Conservation (phyloP, 2,113 vertebrate genomes). For the Entosphenus tridentatus region DNA sequence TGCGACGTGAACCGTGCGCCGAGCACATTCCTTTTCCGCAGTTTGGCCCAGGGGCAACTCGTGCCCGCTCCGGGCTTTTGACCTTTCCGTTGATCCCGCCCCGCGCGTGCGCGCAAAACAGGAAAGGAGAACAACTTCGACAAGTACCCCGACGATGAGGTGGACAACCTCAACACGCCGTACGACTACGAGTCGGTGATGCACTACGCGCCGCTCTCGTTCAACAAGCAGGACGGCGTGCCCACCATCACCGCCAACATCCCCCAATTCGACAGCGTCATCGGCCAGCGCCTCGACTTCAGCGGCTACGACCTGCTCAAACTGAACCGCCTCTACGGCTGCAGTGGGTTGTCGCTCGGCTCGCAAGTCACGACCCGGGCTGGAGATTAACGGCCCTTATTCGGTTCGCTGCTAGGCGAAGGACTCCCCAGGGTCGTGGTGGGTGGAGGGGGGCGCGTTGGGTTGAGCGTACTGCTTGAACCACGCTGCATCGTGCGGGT, state of each 20-base stretch:
- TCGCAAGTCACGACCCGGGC: too few relatives aligned
- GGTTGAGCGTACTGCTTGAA: too few relatives aligned
- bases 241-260: constrained; percentile 71
- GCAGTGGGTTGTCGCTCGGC: constrained; percentile 32
- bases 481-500: too few relatives aligned
- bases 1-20: too few relatives aligned
- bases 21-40: too few relatives aligned
- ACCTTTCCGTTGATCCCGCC: too few relatives aligned
- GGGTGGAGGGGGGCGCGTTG: too few relatives aligned
- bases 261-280: constrained; percentile 41
- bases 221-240: constrained; percentile 41
- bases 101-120: constrained; percentile 13
- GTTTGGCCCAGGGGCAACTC: too few relatives aligned
- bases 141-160: constrained; percentile 33
- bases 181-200: constrained; percentile 77
- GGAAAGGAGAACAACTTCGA: constrained; percentile 42
- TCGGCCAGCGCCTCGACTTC: constrained; percentile 62
- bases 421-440: too few relatives aligned
- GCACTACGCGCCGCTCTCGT: constrained; percentile 57
- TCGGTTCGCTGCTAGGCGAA: too few relatives aligned
- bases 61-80: too few relatives aligned
- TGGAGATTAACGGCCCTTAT: too few relatives aligned
- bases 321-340: constrained; percentile 74
- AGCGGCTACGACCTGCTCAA: constrained; percentile 42
- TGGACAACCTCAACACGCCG: constrained; percentile 62